Conservation (phyloP, 92 coral and sea anemone genomes). For the Chrysogorgia sp. region DNA sequence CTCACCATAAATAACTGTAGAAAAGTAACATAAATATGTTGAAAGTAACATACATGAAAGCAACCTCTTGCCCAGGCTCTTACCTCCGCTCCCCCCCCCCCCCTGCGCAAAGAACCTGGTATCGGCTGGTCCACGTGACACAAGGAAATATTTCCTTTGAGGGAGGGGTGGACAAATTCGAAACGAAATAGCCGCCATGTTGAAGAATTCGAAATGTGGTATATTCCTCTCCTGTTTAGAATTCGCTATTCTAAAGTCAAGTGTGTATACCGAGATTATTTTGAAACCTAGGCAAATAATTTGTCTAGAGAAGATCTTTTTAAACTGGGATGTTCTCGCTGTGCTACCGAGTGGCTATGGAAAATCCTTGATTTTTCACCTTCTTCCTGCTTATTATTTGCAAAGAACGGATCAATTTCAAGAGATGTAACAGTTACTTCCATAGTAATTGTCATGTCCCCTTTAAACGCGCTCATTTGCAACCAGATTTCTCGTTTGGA, state of each 20-base stretch:
- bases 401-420: background rate
- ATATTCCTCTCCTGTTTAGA: constrained; percentile 20
- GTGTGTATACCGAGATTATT: constrained; percentile 32
- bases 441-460: too few species aligned
- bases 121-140: constrained; percentile 48
- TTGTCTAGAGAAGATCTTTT: constrained; percentile 39
- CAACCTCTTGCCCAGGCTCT: too few species aligned
- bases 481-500: too few species aligned
- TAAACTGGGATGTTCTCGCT: constrained; percentile 14
- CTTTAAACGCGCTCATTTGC: too few species aligned
- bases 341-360: too few species aligned
- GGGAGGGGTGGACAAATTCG: constrained; percentile 31
- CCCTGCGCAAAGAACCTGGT: too few species aligned
- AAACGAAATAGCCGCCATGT: constrained; percentile 17
- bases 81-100: too few species aligned
- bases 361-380: too few species aligned
- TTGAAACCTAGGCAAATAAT: constrained; percentile 46
- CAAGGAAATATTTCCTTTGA: background rate
- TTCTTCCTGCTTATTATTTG: background rate
- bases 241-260: constrained; percentile 24
- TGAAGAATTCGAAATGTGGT: constrained; percentile 5
- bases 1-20: too few species aligned
- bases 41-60: too few species aligned
- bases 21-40: too few species aligned
- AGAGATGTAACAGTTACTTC: too few species aligned